Conservation (phyloP, 2,888 invertebrate species). For the Galeruca laticollis region DNA sequence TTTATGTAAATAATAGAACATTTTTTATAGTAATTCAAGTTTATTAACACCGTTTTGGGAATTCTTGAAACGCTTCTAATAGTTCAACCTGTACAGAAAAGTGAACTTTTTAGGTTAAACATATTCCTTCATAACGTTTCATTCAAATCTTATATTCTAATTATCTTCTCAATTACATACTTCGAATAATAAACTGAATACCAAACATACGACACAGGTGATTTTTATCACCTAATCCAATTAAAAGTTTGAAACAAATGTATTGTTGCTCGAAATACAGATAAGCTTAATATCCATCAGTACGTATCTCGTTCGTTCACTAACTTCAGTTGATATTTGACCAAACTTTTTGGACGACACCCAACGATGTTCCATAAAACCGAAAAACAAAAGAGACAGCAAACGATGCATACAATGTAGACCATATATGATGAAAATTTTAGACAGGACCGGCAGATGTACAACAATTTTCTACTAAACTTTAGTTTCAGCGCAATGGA, state of each 20-base stretch:
- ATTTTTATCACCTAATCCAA: not conserved
- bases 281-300: conserved; percentile 5
- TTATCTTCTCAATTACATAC: not conserved
- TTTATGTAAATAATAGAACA: too few species aligned
- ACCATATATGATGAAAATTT: not conserved
- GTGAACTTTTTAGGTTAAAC: too few species aligned
- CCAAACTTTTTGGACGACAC: conserved; percentile 1
- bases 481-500: too few species aligned
- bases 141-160: too few species aligned
- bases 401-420: too few species aligned
- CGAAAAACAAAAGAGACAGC: too few species aligned
- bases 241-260: conserved; percentile 8
- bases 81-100: too few species aligned
- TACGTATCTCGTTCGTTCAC: not conserved
- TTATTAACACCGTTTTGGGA: too few species aligned
- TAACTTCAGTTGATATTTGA: conserved; percentile 8
- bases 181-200: not conserved
- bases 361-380: not conserved
- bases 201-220: not conserved
- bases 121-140: too few species aligned
- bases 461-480: too few species aligned
- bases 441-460: not conserved
- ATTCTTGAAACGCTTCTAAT: too few species aligned
- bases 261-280: not conserved
- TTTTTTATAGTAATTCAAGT: too few species aligned